Percentiles rank a stretch among this genome's conserved stretches.
Evolutionary conservation across 2,113 vertebrate genomes (phyloP).

Genomic region (Nothoprocta perdicaria): DNA sequence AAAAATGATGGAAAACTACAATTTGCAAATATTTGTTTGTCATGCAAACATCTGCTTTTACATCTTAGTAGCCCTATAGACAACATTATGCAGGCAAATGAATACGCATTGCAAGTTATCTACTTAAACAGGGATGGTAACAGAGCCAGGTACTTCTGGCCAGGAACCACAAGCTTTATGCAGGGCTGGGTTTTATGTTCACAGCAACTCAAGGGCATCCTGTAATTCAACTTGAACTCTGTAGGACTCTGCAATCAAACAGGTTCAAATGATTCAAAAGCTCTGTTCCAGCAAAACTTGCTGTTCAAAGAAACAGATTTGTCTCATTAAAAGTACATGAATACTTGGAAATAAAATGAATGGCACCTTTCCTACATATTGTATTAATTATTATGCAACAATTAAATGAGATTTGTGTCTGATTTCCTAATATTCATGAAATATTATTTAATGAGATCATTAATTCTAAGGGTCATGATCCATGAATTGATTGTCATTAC

Average conservation of each 20-base stretch:
- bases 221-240: background rate
- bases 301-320: background rate
- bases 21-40: background rate
- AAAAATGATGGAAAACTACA: background rate
- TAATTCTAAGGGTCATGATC: background rate
- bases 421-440: background rate
- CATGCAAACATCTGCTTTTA: background rate
- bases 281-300: background rate
- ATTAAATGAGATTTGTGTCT: background rate
- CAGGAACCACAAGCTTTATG: background rate
- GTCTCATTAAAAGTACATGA: background rate
- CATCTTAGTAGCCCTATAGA: too few relatives aligned
- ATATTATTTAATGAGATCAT: background rate
- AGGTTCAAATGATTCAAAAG: background rate
- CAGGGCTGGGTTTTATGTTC: background rate
- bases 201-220: too few relatives aligned
- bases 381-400: background rate
- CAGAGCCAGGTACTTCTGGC: background rate
- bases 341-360: background rate
- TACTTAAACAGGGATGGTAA: background rate
- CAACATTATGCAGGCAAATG: background rate
- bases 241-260: background rate
- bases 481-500: background rate
- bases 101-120: background rate
- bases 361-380: background rate